Evolutionary conservation across 1,140 invertebrate species (phyloP).

Genomic region (Nomia melanderi): DNA sequence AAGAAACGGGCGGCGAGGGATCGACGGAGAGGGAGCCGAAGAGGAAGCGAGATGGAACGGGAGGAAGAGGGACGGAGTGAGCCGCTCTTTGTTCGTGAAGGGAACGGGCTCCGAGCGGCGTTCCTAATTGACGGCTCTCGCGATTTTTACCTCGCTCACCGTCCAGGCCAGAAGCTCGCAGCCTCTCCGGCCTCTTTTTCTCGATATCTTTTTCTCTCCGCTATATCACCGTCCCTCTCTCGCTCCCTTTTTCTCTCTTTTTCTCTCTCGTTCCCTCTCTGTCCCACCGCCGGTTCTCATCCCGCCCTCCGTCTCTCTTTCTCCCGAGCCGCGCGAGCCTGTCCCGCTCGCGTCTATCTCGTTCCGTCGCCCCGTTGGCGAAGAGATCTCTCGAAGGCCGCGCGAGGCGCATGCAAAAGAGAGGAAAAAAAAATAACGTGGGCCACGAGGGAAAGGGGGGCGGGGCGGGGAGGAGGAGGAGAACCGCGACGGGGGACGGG

Average conservation of each 20-base stretch:
- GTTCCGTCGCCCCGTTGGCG: slow-evolving; percentile 41
- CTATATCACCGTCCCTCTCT: background rate
- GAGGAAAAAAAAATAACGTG: slow-evolving; percentile 57
- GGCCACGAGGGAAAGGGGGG: slow-evolving; percentile 10
- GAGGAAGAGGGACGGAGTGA: slow-evolving; percentile 3
- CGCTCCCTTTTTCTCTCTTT: background rate
- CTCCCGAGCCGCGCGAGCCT: background rate
- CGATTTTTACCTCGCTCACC: slow-evolving; percentile 68
- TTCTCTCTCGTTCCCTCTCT: background rate
- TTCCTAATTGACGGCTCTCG: slow-evolving; percentile 74
- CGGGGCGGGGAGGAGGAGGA: slow-evolving; percentile 2
- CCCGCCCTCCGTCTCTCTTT: no score
- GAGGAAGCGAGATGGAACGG: background rate
- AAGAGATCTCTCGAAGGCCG: slow-evolving; percentile 64
- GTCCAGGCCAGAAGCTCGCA: slow-evolving; percentile 60
- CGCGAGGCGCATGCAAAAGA: slow-evolving; percentile 68
- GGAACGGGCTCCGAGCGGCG: slow-evolving; percentile 56
- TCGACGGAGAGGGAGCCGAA: slow-evolving; percentile 27
- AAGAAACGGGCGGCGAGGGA: background rate
- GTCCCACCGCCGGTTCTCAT: no score
- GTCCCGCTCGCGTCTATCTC: slow-evolving; percentile 32
- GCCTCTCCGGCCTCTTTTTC: slow-evolving; percentile 54
- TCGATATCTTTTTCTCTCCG: slow-evolving; percentile 46
- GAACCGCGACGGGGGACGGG: slow-evolving; percentile 22
- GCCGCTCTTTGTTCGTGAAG: slow-evolving; percentile 61